Conservation (phyloP, 2,888 invertebrate genomes). For the Campaea margaritaria region DNA sequence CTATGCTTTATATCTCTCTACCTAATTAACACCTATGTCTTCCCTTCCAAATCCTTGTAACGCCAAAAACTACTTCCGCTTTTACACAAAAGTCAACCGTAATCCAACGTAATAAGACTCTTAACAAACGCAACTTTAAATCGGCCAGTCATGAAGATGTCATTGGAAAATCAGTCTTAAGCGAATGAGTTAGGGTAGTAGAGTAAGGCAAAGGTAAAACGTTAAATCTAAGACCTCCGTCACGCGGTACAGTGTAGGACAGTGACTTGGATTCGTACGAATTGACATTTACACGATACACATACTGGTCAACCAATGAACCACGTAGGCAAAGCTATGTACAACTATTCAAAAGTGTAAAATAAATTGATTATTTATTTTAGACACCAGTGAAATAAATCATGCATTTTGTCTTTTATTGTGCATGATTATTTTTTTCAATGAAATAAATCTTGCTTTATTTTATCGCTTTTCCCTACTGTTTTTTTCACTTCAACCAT, state of each 20-base stretch:
- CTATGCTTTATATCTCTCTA: conserved; percentile 48
- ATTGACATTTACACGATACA: background rate
- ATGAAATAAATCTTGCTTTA: too few relatives aligned
- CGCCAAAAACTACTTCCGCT: conserved; percentile 5
- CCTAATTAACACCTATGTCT: conserved; percentile 58
- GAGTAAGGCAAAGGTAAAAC: conserved; percentile 24
- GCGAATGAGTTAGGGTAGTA: conserved; percentile 18
- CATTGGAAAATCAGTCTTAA: conserved; percentile 19
- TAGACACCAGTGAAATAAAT: too few relatives aligned
- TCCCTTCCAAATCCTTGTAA: conserved; percentile 36
- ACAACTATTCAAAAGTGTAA: too few relatives aligned
- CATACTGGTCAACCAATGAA: too few relatives aligned
- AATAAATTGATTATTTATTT: too few relatives aligned
- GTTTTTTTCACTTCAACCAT: too few relatives aligned
- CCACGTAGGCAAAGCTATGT: too few relatives aligned
- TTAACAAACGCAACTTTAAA: background rate
- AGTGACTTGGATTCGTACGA: conserved; percentile 10
- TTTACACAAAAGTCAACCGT: conserved; percentile 7
- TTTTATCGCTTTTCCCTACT: too few relatives aligned
- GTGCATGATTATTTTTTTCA: too few relatives aligned
- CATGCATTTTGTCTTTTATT: too few relatives aligned
- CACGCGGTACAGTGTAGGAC: conserved; percentile 7
- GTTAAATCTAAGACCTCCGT: conserved; percentile 24
- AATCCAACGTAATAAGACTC: background rate
- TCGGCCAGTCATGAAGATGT: conserved; percentile 8